phyloP scores from a whole-genome alignment of 1,140 invertebrate genomes.

The Papilio polyxenes region DNA sequence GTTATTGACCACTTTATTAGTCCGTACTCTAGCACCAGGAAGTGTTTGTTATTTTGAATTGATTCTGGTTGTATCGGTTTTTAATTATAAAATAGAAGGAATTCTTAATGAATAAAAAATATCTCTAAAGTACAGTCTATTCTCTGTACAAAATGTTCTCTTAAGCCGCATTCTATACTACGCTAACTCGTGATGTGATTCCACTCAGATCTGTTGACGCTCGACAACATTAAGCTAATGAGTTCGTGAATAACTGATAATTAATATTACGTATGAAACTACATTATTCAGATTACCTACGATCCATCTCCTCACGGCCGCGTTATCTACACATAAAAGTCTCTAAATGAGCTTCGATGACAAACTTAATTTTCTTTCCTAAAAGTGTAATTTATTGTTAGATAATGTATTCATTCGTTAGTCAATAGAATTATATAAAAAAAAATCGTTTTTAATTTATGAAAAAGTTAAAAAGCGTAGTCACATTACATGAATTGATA shows the following conservation, averaged over 20 bases:
- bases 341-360: constrained; percentile 26
- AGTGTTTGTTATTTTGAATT: background rate
- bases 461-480: background rate
- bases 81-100: background rate
- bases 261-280: background rate
- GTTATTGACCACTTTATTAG: constrained; percentile 24
- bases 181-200: background rate
- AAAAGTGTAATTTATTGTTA: constrained; percentile 23
- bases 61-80: constrained; percentile 1
- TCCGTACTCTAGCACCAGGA: background rate
- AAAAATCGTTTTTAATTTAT: constrained; percentile 26
- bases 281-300: constrained; percentile 14
- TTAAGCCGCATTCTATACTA: background rate
- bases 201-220: background rate
- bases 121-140: background rate
- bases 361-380: constrained; percentile 16
- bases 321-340: constrained; percentile 26
- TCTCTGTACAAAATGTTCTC: background rate
- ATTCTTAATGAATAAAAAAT: background rate
- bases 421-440: constrained; percentile 3
- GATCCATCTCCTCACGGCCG: constrained; percentile 13
- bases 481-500: constrained; percentile 26
- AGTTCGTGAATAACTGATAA: constrained; percentile 23
- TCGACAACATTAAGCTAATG: constrained; percentile 2
- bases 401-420: constrained; percentile 8